These are phyloP conservation scores for Anguilla pacifica DNA, from an alignment of 2,797 vertebrate genomes.

Conservation along the genomic window DNA sequence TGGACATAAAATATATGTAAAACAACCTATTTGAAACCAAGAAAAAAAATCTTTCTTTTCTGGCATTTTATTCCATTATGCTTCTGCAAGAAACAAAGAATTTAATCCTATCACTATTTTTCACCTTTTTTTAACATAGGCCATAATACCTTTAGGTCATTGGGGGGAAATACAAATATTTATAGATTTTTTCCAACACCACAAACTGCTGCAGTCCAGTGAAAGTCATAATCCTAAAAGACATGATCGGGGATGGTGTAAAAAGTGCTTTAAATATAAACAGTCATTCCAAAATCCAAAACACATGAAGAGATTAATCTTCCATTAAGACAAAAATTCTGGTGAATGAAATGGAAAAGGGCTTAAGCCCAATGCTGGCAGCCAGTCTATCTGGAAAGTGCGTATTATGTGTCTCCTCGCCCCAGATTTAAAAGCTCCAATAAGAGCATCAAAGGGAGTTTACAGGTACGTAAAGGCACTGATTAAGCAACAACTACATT, in stretches of 20 bases:
- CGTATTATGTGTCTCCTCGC: background rate
- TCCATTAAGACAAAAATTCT: background rate
- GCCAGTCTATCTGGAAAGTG: slow-evolving; percentile 3
- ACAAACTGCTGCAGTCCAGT: background rate
- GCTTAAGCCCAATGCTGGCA: background rate
- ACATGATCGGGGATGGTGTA: slow-evolving; percentile 2
- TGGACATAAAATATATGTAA: background rate
- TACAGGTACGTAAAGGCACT: slow-evolving; percentile 11
- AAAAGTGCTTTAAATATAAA: slow-evolving; percentile 17
- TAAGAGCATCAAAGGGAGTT: background rate
- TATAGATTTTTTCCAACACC: background rate
- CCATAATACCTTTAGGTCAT: background rate
- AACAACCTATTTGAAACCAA: background rate
- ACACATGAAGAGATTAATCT: background rate
- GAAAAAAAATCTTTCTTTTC: background rate
- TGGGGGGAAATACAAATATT: background rate
- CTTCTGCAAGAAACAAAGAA: background rate
- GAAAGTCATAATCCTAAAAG: background rate
- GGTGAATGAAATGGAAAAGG: slow-evolving; percentile 2
- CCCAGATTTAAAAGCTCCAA: background rate
- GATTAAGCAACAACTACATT: background rate
- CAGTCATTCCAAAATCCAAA: background rate
- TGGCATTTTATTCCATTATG: background rate
- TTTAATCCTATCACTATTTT: background rate
- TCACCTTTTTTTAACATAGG: background rate